Base-by-base conservation (phyloP, 2,888 invertebrate genomes). In the Synergus itoensis region DNA sequence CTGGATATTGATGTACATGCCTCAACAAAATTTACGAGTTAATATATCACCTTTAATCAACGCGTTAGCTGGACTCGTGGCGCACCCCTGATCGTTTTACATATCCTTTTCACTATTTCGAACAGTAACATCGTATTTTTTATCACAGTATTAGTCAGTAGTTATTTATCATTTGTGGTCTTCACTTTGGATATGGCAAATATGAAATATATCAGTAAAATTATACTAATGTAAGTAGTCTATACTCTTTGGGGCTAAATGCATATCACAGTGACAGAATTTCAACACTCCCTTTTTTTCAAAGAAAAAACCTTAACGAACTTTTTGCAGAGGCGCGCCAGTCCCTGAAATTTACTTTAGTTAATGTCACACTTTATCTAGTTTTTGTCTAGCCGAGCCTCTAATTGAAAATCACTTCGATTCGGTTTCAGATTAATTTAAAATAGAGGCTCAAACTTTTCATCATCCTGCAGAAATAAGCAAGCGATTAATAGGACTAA, bases 161-260 rank as follows among this genome's bases (percentile, higher is more conserved):
- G 86, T 86, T 88, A 88, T 89, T 89, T 86, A 89, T 85, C 88
- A 88, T 90, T 90, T 88, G 87, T 89, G 86, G 86, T 87, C 86
- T 88, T 91, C 87, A 90, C 90, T 91, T 91, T 90, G 89, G 91
- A 90, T 91, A 90, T 90, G 89, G 90, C 89, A 91, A 89, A 91
- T 89, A 90, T 90, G 90, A 91, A 89, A 88, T 87, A 88, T 88
- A 90, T 89, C 86, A 89, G 88, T 90, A 90, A 88, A 90, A 91
- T 90, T 90, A 91, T 90, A 88, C 88, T 91, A 90, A 90, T 91
- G 89, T 90, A 90, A 89, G 65, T 69, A 73, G 88, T 89, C 90
- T 91, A 91, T 88, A 90, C 86, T 91, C 91, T 91, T 91, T 91
- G 90, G 91, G 89, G 89, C 89, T 91, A 90, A 91, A 91, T 92